Base-by-base conservation (phyloP, 2,113 vertebrate genomes). In the Melanerpes aurifrons region DNA sequence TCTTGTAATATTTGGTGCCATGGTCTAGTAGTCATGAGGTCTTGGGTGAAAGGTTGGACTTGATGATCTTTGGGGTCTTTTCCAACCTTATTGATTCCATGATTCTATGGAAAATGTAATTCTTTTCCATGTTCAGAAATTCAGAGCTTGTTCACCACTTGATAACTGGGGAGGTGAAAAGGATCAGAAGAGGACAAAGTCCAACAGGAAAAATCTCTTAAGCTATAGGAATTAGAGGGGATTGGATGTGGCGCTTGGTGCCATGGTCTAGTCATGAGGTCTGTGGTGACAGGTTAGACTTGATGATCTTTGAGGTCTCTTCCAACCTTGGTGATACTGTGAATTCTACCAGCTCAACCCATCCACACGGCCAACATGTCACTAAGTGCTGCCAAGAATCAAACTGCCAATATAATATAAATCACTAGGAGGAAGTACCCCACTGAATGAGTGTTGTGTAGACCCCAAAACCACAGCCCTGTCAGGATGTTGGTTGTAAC, bases 131-230 rank as follows among this genome's bases (percentile, higher is more conserved):
- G 5, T 15, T 64, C 22, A 43, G 72, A 82, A 93, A 35, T 16
- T 3, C 0, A 2, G 17, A 83, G 20, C 18, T 81, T 26, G 11
- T 50, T 63, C 25, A 25, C 6, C 3, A 0, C 5, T 58, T 82
- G 53, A 56, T 12, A 71, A 6, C 8, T 9, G 31, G 15, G 45
- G 48, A 68, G 48, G 40, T 5, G 86, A 56, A 74, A 91, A 59
- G 35, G 64, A 74, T 10, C 48, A 72, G 45, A 48, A 43, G 24
- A 57, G 66, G 32, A 71, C 43, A 31, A 63, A 37, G 21, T 32
- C 68, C 82, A 58, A 67, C 10, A 68, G 48, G 75, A 91, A 25
- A 9, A 15, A 2, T 12, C 4, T 48, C 37, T 45, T 61, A 57
- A 0, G 1, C 21, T 14, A 5, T 15, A 10, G 8, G 43, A 86